Evolutionary conservation across 2,113 vertebrate species (phyloP).

Genomic region (Procavia capensis): DNA sequence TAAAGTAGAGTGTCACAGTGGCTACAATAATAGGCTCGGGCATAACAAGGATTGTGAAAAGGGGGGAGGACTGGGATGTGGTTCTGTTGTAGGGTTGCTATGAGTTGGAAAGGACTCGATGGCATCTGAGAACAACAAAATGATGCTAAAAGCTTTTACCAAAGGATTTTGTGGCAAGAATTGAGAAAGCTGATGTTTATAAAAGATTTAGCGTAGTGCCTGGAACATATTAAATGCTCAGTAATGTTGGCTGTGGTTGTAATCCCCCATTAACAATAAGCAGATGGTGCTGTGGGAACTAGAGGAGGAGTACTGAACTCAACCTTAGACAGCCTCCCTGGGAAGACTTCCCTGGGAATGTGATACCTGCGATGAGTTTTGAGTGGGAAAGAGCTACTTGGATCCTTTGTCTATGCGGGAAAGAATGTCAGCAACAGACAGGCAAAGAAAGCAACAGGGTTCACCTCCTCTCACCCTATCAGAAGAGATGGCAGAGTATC

Average conservation of each 20-base stretch:
- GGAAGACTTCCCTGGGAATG: background rate
- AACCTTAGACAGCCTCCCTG: background rate
- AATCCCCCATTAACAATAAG: slow-evolving; percentile 32
- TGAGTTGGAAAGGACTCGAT: too few relatives aligned
- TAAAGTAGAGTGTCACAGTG: too few relatives aligned
- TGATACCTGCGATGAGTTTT: background rate
- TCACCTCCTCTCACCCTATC: background rate
- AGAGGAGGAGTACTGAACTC: background rate
- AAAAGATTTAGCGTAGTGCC: slow-evolving; percentile 5
- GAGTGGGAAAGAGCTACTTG: background rate
- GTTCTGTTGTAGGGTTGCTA: too few relatives aligned
- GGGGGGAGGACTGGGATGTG: too few relatives aligned
- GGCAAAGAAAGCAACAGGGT: background rate
- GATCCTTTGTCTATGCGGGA: background rate
- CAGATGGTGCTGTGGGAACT: background rate
- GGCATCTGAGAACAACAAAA: background rate
- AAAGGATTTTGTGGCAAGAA: background rate
- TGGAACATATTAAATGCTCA: background rate
- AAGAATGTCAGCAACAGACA: background rate
- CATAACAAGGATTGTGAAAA: too few relatives aligned
- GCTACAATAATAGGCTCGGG: too few relatives aligned
- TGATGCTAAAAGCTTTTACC: background rate
- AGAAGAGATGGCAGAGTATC: background rate
- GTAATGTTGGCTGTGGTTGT: background rate
- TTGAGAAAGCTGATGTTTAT: background rate